Base-by-base conservation (phyloP, 1,140 invertebrate genomes). In the Hyles euphorbiae region DNA sequence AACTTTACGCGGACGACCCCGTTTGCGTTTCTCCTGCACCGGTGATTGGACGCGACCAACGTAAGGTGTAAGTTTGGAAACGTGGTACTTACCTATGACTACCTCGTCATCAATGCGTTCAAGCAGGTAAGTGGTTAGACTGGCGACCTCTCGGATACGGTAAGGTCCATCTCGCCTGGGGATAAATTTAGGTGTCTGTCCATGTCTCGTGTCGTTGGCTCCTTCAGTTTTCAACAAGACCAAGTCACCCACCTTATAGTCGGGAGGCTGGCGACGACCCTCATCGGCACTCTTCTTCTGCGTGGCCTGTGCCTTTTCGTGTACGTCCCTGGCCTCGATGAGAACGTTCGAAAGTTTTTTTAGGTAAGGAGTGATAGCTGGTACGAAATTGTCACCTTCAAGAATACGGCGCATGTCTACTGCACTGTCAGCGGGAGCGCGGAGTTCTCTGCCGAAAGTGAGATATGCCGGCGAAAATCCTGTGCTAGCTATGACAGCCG, bases 281-380 rank as follows among this genome's bases (percentile, higher is more conserved):
- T 3, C 6, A 68, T 64, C 64, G 10, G 55, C 56, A 10, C 32
- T 3, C 3, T 2, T 44, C 52, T 66, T 61, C 5, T 11, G 40
- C 6, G 45, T 12, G 51, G 58, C 65, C 34, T 62, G 60, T 22
- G 44, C 48, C 12, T 46, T 33, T 36, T 61, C 67, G 46, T 59
- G 34, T 22, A 46, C 60, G 50, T 61, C 60, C 69, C 72, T 83
- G 32, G 51, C 56, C 52, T 3, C 51, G n/a, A 11, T 40, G 32
- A 69, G 40, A 9, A 55, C 47, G 53, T 61, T 40, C 0, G 46
- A 51, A 10, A 76, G 32, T 43, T 63, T 53, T 5, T 52, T 3
- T 12, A 83, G 55, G 40, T 73, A 65, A 40, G 76, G 70, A 6
- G 75, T 81, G 22, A 83, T 76, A 53, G 74, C 60, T 0, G 72